phyloP scores from a whole-genome alignment of 2,888 invertebrate genomes.

The Lingula anatina region DNA sequence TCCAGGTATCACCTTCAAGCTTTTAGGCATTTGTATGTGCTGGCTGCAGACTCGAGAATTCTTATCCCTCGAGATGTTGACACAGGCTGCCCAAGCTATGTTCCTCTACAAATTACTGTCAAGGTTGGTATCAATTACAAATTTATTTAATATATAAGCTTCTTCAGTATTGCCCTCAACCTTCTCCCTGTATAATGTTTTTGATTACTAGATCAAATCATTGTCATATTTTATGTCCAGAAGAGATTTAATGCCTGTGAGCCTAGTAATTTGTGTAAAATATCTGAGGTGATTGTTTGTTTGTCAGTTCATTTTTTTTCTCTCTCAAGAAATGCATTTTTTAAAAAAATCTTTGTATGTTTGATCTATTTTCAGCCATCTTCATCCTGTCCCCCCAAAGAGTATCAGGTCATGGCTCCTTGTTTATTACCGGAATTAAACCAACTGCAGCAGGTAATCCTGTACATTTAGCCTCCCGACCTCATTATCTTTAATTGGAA shows the following conservation, averaged over 20 bases:
- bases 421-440: constrained; percentile 79
- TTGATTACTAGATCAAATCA: background rate
- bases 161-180: background rate
- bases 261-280: no score
- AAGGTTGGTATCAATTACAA: constrained; percentile 27
- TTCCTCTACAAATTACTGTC: constrained; percentile 64
- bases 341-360: background rate
- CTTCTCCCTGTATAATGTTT: background rate
- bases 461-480: background rate
- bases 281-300: background rate
- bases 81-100: constrained; percentile 75
- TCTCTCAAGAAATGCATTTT: no score
- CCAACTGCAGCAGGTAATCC: constrained; percentile 64
- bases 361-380: background rate
- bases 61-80: constrained; percentile 81
- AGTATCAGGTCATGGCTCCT: constrained; percentile 66
- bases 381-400: background rate
- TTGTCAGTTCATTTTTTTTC: constrained; percentile 26
- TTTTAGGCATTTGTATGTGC: constrained; percentile 88
- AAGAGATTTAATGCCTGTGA: no score
- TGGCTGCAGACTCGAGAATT: constrained; percentile 86
- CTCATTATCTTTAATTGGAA: no score
- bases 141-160: background rate
- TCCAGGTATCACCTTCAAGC: constrained; percentile 96
- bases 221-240: background rate